phyloP scores from a whole-genome alignment of 2,888 invertebrate species.

The Halocaridina rubra region DNA sequence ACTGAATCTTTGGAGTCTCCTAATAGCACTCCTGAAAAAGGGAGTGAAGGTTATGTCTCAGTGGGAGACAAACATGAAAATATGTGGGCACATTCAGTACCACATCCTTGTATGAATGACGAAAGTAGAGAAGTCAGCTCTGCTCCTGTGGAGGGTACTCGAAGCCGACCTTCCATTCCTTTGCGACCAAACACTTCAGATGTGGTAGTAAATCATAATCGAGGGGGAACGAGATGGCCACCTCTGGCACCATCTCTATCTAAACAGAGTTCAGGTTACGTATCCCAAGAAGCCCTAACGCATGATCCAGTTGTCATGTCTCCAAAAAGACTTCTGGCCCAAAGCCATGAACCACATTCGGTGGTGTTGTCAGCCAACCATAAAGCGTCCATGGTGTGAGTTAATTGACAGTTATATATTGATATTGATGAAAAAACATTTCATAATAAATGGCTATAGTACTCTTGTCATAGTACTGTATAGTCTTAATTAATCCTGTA shows the following conservation, averaged over 20 bases:
- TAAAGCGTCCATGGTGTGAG: constrained; percentile 45
- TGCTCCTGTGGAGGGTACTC: constrained; percentile 40
- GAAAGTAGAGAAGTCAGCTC: constrained; percentile 39
- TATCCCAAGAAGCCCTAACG: constrained; percentile 56
- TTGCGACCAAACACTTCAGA: constrained; percentile 52
- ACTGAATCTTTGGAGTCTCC: constrained; percentile 42
- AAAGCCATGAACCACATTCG: constrained; percentile 46
- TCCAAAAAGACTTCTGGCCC: constrained; percentile 57
- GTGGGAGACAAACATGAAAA: constrained; percentile 30
- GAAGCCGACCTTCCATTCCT: constrained; percentile 22
- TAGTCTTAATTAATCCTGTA: neutral
- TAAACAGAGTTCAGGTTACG: constrained; percentile 62
- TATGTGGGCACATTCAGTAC: constrained; percentile 43
- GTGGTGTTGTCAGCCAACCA: constrained; percentile 44
- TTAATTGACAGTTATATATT: neutral
- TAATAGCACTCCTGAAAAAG: constrained; percentile 27
- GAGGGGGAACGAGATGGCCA: constrained; percentile 20
- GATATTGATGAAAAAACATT: too few species aligned
- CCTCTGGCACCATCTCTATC: constrained; percentile 50
- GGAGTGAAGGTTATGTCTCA: constrained; percentile 16
- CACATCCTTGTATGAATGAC: neutral
- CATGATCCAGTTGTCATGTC: constrained; percentile 61
- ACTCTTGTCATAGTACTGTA: neutral
- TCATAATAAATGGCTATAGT: too few species aligned
- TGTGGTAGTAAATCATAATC: constrained; percentile 22